Base-by-base conservation (phyloP, 2,888 invertebrate genomes). In the Dastarcus helophoroides region DNA sequence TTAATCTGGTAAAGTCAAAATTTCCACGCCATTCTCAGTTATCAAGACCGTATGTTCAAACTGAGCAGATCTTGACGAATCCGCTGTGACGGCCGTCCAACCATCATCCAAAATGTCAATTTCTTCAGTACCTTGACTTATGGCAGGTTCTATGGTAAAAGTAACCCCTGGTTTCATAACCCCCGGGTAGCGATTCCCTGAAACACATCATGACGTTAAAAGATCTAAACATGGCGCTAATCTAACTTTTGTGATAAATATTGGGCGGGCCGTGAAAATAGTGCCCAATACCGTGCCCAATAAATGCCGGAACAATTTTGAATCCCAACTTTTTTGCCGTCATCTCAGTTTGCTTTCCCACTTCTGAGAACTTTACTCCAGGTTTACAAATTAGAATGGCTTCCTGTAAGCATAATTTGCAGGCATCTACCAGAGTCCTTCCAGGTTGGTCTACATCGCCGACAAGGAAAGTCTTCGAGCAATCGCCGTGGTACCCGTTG, bases 191-290 rank as follows among this genome's bases (percentile, higher is more conserved):
- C 68, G 52, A 50, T 83, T 81, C 41, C 63, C 82, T 80, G 50
- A 31, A 56, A 58, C 31, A 41, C 36, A 4, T 10, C n/a, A 7
- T n/a, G 19, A 17, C 19, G n/a, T 17, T 7, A 7, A n/a, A 17
- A n/a, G n/a, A n/a, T n/a, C n/a, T n/a, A n/a, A n/a, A n/a, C n/a
- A n/a, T n/a, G n/a, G n/a, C n/a, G n/a, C n/a, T n/a, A n/a, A n/a
- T n/a, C n/a, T 65, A 67, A 88, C 88, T 67, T 46, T 74, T 76
- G 56, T 95, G 94, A 46, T 73, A 74, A 47, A 95, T 82, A 52
- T 90, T 83, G 2, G 95, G 95, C 2, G 83, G 80, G 0, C 86
- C 90, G 64, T 95, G 94, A 56, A 95, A 93, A 56, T 86, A 88
- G 38, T 67, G 63, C 0, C 94, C 93, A 43, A 95, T 90, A 0